Percentiles rank a stretch among this genome's conserved stretches.
These are phyloP conservation scores for Trachelus stipa DNA, from an alignment of 2,888 invertebrate species.

Conservation along the genomic window DNA sequence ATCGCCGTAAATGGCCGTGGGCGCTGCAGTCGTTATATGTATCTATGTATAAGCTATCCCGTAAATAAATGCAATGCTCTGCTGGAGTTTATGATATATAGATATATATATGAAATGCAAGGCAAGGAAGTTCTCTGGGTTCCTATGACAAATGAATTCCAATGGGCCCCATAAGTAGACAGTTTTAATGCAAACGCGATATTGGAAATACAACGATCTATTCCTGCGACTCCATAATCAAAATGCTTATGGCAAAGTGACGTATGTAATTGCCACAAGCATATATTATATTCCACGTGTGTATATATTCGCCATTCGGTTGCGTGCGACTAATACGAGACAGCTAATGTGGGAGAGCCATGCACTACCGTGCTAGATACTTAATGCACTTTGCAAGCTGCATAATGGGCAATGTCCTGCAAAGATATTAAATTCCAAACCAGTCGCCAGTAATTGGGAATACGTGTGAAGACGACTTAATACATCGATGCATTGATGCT, in stretches of 20 bases:
- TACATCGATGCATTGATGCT: background rate
- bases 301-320: background rate
- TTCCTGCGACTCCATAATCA: conserved; percentile 7
- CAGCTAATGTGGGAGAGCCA: conserved; percentile 42
- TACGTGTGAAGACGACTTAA: background rate
- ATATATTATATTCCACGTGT: background rate
- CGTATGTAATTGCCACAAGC: background rate
- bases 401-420: background rate
- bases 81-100: background rate
- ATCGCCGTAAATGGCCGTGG: conserved; percentile 60
- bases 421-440: background rate
- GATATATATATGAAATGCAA: background rate
- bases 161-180: conserved; percentile 22
- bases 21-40: background rate
- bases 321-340: conserved; percentile 13
- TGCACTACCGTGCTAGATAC: conserved; percentile 11
- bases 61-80: background rate
- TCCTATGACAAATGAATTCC: conserved; percentile 38
- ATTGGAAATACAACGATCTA: conserved; percentile 16
- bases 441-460: background rate
- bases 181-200: conserved; percentile 32
- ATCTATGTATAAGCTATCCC: background rate
- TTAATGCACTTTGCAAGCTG: background rate
- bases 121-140: background rate
- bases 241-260: background rate